Evolutionary conservation across 2,888 invertebrate species (phyloP), one percentile per base, ranked within the genome.

Genomic region (Andrena dorsata): DNA sequence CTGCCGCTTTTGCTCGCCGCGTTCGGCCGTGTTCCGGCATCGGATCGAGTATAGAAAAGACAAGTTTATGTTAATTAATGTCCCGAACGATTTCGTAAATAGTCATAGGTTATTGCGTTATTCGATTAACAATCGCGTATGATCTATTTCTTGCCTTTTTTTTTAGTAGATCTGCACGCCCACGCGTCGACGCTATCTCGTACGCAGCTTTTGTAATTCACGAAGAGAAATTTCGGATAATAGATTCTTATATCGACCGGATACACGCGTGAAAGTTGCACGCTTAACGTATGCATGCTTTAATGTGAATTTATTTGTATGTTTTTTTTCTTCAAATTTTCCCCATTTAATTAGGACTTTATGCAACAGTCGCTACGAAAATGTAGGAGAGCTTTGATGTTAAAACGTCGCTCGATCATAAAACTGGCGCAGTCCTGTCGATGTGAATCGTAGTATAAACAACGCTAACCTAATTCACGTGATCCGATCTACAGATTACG

Each of bases 41-140:
- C 23, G 73, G 8, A 26, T 69, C 53, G 41, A 56, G 79, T 69
- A 63, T 79, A 75, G 80, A 85, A 81, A 72, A 82, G 71, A 65
- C 71, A 53, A 76, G 73, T 68, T 82, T 75, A 78, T 84, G 73
- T 84, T 86, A 86, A 86, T 86, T 86, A 84, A 80, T 76, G 74
- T 78, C 72, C 76, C 56, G 65, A 58, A 77, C 56, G n/a, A 82
- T 76, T 76, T 81, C 47, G 63, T 63, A 76, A 76, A 83, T 66
- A 63, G 35, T 78, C 63, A 68, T 72, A 71, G 71, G 61, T 82
- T 75, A 71, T 78, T 83, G 49, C 32, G 4, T 23, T 26, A n/a
- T 58, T 23, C 20, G 47, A 72, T 72, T 72, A 78, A 61, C 23
- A 75, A 69, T 71, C 30, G 51, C 47, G 13, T 16, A 51, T 35